These are phyloP conservation scores for Morone saxatilis DNA, from an alignment of 2,113 vertebrate genomes.

Conservation along the genomic window DNA sequence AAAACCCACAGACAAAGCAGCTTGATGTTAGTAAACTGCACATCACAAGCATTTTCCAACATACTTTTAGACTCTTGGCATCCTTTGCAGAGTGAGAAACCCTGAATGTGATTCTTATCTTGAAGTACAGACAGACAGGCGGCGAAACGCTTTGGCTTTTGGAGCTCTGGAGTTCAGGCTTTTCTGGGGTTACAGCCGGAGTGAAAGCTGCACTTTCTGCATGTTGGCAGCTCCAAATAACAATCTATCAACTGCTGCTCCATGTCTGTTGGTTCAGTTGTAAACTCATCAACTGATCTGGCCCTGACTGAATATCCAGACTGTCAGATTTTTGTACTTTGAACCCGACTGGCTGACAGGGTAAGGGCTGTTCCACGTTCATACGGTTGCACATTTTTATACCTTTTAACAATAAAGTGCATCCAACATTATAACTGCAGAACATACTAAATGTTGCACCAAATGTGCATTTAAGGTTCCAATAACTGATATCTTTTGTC, in stretches of 20 bases:
- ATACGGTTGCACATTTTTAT: neutral
- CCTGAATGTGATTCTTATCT: slow-evolving; percentile 70
- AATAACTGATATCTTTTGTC: no score
- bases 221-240: slow-evolving; percentile 54
- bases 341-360: slow-evolving; percentile 21
- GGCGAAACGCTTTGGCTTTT: slow-evolving; percentile 42
- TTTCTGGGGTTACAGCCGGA: slow-evolving; percentile 54
- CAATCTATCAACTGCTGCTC: slow-evolving; percentile 49
- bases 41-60: slow-evolving; percentile 53
- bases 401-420: neutral
- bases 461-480: neutral
- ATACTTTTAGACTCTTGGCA: slow-evolving; percentile 64
- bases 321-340: neutral
- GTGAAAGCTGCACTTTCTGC: slow-evolving; percentile 29
- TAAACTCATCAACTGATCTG: slow-evolving; percentile 46
- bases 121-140: slow-evolving; percentile 71
- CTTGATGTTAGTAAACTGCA: slow-evolving; percentile 67
- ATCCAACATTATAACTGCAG: neutral
- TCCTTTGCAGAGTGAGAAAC: slow-evolving; percentile 18
- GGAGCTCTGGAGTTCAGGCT: slow-evolving; percentile 41
- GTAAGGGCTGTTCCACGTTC: neutral
- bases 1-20: slow-evolving; percentile 54
- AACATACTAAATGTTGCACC: neutral
- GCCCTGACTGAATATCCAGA: neutral
- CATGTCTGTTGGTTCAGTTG: slow-evolving; percentile 11